Conservation (phyloP, 2,113 vertebrate genomes). For the Triplophysa dalaica region DNA sequence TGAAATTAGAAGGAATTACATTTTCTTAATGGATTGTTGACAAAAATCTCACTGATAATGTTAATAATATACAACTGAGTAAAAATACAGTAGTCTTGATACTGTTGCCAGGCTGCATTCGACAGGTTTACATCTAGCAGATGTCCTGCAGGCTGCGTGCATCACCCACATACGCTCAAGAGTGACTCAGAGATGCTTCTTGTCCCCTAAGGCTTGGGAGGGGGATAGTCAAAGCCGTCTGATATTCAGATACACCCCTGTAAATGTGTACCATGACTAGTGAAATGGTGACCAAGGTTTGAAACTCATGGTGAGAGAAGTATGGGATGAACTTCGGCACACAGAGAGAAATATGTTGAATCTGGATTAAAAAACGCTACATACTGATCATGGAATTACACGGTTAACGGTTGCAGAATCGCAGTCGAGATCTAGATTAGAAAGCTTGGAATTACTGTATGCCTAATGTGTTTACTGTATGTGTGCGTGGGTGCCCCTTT, state of each 20-base stretch:
- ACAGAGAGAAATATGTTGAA: not conserved
- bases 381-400: not conserved
- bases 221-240: conserved; percentile 20
- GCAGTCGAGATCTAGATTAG: not conserved
- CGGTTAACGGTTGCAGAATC: not conserved
- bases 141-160: conserved; percentile 31
- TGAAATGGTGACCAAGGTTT: not conserved
- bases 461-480: too few species aligned
- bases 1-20: not conserved
- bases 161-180: conserved; percentile 32
- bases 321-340: not conserved
- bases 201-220: conserved; percentile 19
- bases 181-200: conserved; percentile 31
- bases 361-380: not conserved
- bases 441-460: too few species aligned
- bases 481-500: too few species aligned
- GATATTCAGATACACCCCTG: conserved; percentile 13
- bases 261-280: conserved; percentile 18
- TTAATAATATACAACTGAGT: conserved; percentile 9
- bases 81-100: not conserved
- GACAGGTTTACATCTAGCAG: conserved; percentile 41
- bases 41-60: conserved; percentile 15
- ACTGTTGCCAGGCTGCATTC: conserved; percentile 22
- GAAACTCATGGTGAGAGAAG: conserved; percentile 13
- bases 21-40: conserved; percentile 14